Evolutionary conservation across 64 coral and sea anemone genomes (phyloP).

Genomic region (Porites lutea): DNA sequence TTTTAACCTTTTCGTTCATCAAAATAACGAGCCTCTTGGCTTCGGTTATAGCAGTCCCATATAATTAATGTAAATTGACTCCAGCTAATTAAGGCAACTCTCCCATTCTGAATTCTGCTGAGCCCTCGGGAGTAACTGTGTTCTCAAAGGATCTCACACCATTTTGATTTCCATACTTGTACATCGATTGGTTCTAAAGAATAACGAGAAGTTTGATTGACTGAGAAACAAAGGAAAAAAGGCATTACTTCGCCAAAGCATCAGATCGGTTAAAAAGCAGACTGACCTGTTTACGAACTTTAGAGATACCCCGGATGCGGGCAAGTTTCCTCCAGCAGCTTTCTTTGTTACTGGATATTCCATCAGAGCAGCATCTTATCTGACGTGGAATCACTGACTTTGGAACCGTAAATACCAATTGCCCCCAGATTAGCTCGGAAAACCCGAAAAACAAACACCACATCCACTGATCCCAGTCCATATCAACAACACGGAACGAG

Average conservation of each 20-base stretch:
- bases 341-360: slow-evolving; percentile 50
- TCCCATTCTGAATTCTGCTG: not conserved
- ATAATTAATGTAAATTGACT: too few relatives aligned
- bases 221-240: too few relatives aligned
- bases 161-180: slow-evolving; percentile 20
- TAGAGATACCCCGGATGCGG: slow-evolving; percentile 80
- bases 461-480: slow-evolving; percentile 96
- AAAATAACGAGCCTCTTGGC: too few relatives aligned
- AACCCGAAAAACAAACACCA: slow-evolving; percentile 99
- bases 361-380: slow-evolving; percentile 73
- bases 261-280: not conserved
- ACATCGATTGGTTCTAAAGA: slow-evolving; percentile 36
- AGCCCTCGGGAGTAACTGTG: not conserved
- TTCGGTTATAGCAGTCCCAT: too few relatives aligned
- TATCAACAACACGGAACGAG: slow-evolving; percentile 80
- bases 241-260: too few relatives aligned
- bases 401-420: slow-evolving; percentile 88
- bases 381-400: slow-evolving; percentile 77
- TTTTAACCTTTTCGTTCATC: too few relatives aligned
- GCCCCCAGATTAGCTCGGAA: slow-evolving; percentile 90
- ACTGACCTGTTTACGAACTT: slow-evolving; percentile 85
- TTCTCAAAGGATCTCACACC: slow-evolving; percentile 1
- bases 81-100: not conserved
- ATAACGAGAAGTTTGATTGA: not conserved
- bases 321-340: slow-evolving; percentile 69